Evolutionary conservation across 1,140 invertebrate species (phyloP).

Genomic region (Habropoda laboriosa): DNA sequence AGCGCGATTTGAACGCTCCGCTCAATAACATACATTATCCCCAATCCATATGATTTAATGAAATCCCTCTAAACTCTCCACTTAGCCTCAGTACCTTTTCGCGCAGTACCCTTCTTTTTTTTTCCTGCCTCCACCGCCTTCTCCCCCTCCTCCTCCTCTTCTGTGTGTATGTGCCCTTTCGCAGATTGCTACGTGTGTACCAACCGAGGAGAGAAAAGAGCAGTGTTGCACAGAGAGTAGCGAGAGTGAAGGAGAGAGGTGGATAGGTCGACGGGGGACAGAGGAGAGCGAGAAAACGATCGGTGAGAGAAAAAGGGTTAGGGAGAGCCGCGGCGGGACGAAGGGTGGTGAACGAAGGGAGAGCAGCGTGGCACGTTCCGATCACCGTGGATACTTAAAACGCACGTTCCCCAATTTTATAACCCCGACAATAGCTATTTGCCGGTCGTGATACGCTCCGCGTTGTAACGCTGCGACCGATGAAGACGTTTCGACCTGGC

Average conservation of each 20-base stretch:
- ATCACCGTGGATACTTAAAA: conserved; percentile 49
- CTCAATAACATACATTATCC: conserved; percentile 83
- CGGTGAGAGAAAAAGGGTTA: not conserved
- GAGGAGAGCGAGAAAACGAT: not conserved
- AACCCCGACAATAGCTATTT: conserved; percentile 53
- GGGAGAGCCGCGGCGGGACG: not conserved
- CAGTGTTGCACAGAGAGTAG: not conserved
- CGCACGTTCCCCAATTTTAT: conserved; percentile 52
- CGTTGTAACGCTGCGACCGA: conserved; percentile 28
- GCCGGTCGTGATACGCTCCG: conserved; percentile 30
- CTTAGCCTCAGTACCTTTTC: conserved; percentile 79
- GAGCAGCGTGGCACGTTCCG: conserved; percentile 48
- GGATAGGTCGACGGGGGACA: not conserved
- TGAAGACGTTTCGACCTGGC: conserved; percentile 55
- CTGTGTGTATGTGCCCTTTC: conserved; percentile 50
- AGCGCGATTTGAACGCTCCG: conserved; percentile 81
- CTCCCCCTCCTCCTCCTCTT: too few relatives aligned
- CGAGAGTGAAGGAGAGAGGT: not conserved
- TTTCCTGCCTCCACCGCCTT: too few relatives aligned
- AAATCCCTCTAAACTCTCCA: conserved; percentile 83
- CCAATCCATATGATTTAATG: conserved; percentile 83
- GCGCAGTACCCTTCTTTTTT: conserved; percentile 66
- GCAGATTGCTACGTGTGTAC: conserved; percentile 49
- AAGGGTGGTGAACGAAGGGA: not conserved
- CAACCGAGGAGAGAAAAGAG: conserved; percentile 2